phyloP scores from a whole-genome alignment of 2,113 vertebrate genomes.

The Chamaetylas fuelleborni region DNA sequence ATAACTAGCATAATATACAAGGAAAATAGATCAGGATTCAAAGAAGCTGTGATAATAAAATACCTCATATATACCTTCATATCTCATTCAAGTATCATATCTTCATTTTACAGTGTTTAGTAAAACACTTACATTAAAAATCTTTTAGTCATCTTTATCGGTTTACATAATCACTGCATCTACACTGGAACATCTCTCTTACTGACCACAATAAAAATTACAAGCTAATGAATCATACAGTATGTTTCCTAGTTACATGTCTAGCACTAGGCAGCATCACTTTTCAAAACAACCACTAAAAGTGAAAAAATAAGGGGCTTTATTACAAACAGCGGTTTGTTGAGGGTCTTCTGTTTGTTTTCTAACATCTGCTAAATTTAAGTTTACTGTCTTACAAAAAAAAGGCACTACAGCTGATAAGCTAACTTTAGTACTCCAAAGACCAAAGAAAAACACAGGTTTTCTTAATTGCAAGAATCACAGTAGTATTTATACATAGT shows the following conservation, averaged over 20 bases:
- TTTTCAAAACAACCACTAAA: not conserved
- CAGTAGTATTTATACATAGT: not conserved
- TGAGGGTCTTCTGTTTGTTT: not conserved
- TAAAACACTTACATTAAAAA: not conserved
- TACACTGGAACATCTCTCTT: not conserved
- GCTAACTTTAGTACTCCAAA: not conserved
- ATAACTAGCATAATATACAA: not conserved
- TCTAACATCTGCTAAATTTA: not conserved
- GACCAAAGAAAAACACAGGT: not conserved
- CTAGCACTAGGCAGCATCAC: not conserved
- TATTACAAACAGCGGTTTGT: not conserved
- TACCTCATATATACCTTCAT: not conserved
- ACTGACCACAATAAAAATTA: not conserved
- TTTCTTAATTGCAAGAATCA: not conserved
- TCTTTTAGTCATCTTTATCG: not conserved
- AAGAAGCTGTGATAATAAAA: not conserved
- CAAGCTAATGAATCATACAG: not conserved
- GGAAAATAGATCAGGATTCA: not conserved
- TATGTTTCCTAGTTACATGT: not conserved
- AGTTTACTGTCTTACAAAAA: not conserved
- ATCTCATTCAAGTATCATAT: not conserved
- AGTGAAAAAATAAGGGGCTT: not conserved
- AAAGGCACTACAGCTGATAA: not conserved
- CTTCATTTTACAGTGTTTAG: not conserved
- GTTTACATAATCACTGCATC: not conserved